Evolutionary conservation across 1,140 invertebrate genomes (phyloP), one percentile per base, ranked within the genome.

Genomic region (Pseudomyrmex sp.): DNA sequence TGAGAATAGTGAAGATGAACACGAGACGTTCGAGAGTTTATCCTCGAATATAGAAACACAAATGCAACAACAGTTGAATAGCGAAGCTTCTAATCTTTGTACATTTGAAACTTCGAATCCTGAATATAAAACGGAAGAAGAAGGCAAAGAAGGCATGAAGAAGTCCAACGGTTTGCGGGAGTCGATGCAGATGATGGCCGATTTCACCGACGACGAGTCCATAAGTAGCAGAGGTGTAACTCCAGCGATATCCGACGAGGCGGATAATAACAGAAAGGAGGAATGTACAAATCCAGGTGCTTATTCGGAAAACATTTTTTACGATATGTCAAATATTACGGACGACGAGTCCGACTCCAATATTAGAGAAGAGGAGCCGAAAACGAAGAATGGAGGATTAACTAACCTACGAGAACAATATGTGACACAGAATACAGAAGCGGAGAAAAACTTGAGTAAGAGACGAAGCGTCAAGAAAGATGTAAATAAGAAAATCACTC

Each of bases 201-300:
- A 93, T 18, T 93, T 94, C 10, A 94, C 93, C 1, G 93, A 93
- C 15, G 93, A 94, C 48, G 93, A 94, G 18, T 93, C 93, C 1
- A 82, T 75, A 5, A 84, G 58, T n/a, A 85, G 84, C 58, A 66
- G 59, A 2, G 69, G 83, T 15, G 70, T 61, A 8, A 66, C 62
- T 2, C 74, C 74, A 13, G 23, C 68, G 54, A 9, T 46, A 61
- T 13, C 48, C 7, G 18, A 58, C 8, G 26, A 82, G 13, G 10
- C 13, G 0, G 50, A 75, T 13, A 23, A 18, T 0, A 26, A 58
- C 2, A 83, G 23, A 50, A 63, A 8, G 68, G 52, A 56, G 9
- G 72, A 26, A 13, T 44, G 70, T 0, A n/a, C 35, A 12, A 52
- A 61, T 3, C 1, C 20, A 35, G 61, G 18, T 5, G 10, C 20